Conservation (phyloP, 2,797 vertebrate genomes). For the Kryptolebias ocellatus region DNA sequence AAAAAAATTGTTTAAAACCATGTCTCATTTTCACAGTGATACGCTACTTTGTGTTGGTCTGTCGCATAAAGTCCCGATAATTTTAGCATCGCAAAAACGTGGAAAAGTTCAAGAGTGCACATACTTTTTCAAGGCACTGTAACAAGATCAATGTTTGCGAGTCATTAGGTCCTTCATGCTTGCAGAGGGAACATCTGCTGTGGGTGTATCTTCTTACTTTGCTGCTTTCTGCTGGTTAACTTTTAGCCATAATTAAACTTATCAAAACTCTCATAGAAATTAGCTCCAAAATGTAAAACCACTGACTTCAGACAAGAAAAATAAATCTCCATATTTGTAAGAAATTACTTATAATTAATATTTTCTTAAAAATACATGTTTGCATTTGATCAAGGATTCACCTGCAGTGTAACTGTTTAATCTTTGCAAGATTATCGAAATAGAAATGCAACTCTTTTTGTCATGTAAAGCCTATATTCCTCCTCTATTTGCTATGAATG, state of each 20-base stretch:
- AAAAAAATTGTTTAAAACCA: no score
- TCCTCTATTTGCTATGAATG: constrained; percentile 43
- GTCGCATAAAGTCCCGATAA: no score
- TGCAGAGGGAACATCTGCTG: constrained; percentile 71
- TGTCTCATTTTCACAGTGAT: no score
- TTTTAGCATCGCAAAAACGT: no score
- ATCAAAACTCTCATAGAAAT: not conserved
- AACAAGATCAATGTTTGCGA: constrained; percentile 38
- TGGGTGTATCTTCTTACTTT: constrained; percentile 56
- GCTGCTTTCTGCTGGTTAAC: constrained; percentile 1
- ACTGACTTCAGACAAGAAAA: not conserved
- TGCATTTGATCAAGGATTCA: constrained; percentile 1
- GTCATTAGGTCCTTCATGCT: constrained; percentile 63
- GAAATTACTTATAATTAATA: no score
- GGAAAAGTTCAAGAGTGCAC: no score
- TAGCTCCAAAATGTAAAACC: not conserved
- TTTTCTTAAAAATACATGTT: not conserved
- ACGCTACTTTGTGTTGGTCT: no score
- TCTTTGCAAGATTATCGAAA: not conserved
- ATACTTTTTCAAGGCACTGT: not conserved
- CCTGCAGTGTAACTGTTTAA: not conserved
- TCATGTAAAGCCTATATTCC: constrained; percentile 31
- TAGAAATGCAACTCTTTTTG: constrained; percentile 13
- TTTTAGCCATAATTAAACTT: constrained; percentile 1
- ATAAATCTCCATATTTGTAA: no score